Evolutionary conservation across 2,797 vertebrate species (phyloP).

Genomic region (Corythornis leucogaster): DNA sequence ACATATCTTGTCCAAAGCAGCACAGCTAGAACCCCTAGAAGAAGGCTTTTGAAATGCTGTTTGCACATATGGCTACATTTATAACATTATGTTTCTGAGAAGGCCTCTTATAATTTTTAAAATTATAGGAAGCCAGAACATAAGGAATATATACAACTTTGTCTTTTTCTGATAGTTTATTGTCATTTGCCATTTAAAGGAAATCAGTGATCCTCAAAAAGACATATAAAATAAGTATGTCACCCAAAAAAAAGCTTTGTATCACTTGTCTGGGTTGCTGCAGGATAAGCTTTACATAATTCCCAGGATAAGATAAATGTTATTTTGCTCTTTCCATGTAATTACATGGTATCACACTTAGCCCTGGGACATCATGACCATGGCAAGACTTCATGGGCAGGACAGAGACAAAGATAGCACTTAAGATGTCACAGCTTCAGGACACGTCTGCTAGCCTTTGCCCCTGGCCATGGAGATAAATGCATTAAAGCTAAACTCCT

Average conservation of each 20-base stretch:
- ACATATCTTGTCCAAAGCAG: not conserved
- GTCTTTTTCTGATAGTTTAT: not conserved
- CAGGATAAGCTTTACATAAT: not conserved
- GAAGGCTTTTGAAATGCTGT: not conserved
- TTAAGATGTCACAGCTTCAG: not conserved
- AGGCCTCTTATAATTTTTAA: not conserved
- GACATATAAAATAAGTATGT: not conserved
- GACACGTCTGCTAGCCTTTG: not conserved
- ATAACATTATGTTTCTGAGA: not conserved
- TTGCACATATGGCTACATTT: not conserved
- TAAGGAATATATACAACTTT: not conserved
- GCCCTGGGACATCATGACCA: not conserved
- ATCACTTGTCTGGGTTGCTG: not conserved
- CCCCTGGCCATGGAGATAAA: not conserved
- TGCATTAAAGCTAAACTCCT: not conserved
- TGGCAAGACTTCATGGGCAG: not conserved
- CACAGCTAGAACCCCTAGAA: not conserved
- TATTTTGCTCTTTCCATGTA: not conserved
- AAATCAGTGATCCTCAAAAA: not conserved
- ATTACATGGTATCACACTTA: not conserved
- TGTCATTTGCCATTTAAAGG: not conserved
- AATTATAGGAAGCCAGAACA: not conserved
- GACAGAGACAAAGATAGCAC: not conserved
- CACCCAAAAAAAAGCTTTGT: not conserved
- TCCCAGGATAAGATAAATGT: not conserved